Percentiles rank a stretch among this genome's conserved stretches.
Evolutionary conservation across 2,797 vertebrate species (phyloP).

Genomic region (Sylvia borin): DNA sequence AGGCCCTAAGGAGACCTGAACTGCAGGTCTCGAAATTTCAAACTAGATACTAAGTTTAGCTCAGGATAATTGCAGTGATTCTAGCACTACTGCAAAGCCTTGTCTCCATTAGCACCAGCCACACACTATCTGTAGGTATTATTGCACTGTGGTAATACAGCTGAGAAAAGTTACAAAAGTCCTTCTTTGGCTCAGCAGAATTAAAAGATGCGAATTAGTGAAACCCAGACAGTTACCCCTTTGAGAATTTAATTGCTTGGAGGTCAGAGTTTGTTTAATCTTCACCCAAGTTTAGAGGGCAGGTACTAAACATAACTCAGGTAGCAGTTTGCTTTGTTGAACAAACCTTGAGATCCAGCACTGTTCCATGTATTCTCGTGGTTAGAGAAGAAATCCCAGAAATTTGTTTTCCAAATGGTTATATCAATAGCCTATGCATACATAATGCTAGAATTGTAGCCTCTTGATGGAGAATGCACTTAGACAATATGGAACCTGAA

Average conservation of each 20-base stretch:
- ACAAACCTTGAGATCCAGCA: not conserved
- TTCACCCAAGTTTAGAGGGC: not conserved
- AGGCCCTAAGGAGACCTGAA: not conserved
- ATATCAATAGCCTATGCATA: not conserved
- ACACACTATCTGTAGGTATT: not conserved
- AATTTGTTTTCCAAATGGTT: not conserved
- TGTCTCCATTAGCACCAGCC: not conserved
- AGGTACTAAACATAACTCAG: not conserved
- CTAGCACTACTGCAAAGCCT: not conserved
- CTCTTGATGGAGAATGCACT: not conserved
- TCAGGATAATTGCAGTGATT: not conserved
- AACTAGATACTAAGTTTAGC: not conserved
- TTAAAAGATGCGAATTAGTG: not conserved
- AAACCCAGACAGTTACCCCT: not conserved
- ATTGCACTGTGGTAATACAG: fast-evolving
- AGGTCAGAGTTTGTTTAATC: not conserved
- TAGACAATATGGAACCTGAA: not conserved
- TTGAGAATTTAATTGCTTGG: not conserved
- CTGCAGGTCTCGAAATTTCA: not conserved
- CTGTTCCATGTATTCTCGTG: not conserved
- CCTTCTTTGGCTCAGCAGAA: not conserved
- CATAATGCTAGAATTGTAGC: not conserved
- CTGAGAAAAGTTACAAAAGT: not conserved
- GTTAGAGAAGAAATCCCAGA: not conserved
- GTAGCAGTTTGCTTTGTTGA: not conserved